Evolutionary conservation across 1,140 invertebrate genomes (phyloP).

Genomic region (Papilio glaucus): DNA sequence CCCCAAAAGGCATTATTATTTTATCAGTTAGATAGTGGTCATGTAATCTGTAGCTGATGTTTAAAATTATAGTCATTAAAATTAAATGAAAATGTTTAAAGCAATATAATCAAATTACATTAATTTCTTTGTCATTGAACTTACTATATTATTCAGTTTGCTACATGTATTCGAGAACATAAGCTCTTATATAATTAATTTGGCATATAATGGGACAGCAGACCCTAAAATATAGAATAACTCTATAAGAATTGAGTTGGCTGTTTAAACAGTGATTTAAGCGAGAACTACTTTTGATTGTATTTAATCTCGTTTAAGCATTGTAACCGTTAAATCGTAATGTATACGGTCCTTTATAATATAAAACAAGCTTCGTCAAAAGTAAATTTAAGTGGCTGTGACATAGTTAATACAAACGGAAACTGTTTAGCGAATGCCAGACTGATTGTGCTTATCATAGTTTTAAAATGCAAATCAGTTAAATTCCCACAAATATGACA

Average conservation of each 20-base stretch:
- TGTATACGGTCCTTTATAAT: conserved; percentile 51
- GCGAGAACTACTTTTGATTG: background rate
- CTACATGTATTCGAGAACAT: background rate
- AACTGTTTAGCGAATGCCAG: conserved; percentile 52
- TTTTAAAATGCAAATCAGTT: background rate
- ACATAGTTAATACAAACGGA: conserved; percentile 67
- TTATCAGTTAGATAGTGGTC: background rate
- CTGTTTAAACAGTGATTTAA: background rate
- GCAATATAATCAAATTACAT: background rate
- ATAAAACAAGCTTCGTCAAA: conserved; percentile 58
- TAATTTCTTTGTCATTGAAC: background rate
- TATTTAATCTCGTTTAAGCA: background rate
- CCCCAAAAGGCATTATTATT: background rate
- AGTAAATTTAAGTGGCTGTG: conserved; percentile 72
- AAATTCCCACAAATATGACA: background rate
- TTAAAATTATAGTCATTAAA: background rate
- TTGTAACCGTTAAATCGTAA: conserved; percentile 25
- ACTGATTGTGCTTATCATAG: conserved; percentile 30
- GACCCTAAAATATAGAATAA: background rate
- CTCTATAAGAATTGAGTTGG: background rate
- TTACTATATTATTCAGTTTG: background rate
- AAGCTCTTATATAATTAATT: background rate
- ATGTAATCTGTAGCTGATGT: background rate
- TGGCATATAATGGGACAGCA: too few relatives aligned
- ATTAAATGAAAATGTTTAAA: background rate